Base-by-base conservation (phyloP, 2,113 vertebrate genomes). In the Plotosus lineatus region DNA sequence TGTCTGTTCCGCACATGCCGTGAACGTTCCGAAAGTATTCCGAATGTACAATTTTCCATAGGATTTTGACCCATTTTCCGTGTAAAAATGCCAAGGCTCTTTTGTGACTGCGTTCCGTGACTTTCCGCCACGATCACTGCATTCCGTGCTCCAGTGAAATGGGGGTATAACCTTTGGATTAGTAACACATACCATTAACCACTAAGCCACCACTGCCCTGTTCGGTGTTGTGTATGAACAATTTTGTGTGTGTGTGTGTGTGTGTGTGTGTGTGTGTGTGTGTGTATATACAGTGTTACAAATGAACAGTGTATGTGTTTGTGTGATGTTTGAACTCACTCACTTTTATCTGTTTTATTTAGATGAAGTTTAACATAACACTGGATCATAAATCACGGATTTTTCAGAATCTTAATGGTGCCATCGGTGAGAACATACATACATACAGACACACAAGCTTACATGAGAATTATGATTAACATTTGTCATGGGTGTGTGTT, bases 391-490 rank as follows among this genome's bases (percentile, higher is more conserved):
- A 91, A 36, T 94, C 93, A 0, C 88, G 85, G 40, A 94, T 95
- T 73, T 95, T 95, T 85, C 94, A 95, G 89, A 95, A 95, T 75
- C 92, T 95, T 73, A 95, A 95, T 1, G 94, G 94, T 26, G 94
- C 94, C 58, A 86, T 95, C 26, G 94, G 94, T 95, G 84, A 90
- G 92, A 8, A 31, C 14, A 40, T 48, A 4, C 33, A 14, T 53
- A 9, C 36, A 0, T 17, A 36, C n/a, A 55, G n/a, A 36, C 56
- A 31, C 68, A 66, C 75, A 82, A 42, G 80, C 63, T 71, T 63
- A 84, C 83, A 78, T n/a, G n/a, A n/a, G n/a, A n/a, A n/a, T n/a
- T n/a, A n/a, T n/a, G n/a, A n/a, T n/a, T n/a, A n/a, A n/a, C n/a
- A n/a, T n/a, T n/a, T n/a, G n/a, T n/a, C n/a, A n/a, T 73, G n/a